phyloP scores from a whole-genome alignment of 2,797 vertebrate genomes.

The Todus mexicanus region DNA sequence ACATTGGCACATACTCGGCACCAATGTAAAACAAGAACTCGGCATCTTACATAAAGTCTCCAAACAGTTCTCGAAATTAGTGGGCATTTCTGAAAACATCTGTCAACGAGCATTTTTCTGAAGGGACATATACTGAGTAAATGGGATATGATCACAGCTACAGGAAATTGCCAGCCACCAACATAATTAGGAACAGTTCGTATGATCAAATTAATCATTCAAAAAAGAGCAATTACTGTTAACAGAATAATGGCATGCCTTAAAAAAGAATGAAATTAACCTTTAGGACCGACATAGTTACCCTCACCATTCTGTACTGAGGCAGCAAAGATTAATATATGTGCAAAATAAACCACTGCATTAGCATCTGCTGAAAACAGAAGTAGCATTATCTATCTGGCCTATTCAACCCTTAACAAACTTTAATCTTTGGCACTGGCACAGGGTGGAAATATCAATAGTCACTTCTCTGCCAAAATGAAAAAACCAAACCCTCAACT shows the following conservation, averaged over 20 bases:
- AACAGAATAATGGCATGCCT: slow-evolving; percentile 59
- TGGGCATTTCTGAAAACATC: neutral
- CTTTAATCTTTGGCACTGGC: slow-evolving; percentile 25
- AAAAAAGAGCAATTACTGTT: slow-evolving; percentile 63
- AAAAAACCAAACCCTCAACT: neutral
- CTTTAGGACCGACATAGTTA: slow-evolving; percentile 28
- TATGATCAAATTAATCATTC: slow-evolving; percentile 62
- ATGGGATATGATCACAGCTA: slow-evolving; percentile 41
- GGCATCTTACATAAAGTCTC: neutral
- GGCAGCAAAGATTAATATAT: slow-evolving; percentile 55
- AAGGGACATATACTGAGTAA: neutral
- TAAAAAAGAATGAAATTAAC: slow-evolving; percentile 67
- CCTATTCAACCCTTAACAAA: slow-evolving; percentile 44
- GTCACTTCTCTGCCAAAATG: slow-evolving; percentile 11
- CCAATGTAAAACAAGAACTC: neutral
- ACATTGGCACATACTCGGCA: neutral
- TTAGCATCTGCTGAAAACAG: slow-evolving; percentile 46
- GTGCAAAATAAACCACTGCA: slow-evolving; percentile 43
- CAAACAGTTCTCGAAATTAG: neutral
- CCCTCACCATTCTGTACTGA: slow-evolving; percentile 23
- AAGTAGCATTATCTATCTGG: slow-evolving; percentile 47
- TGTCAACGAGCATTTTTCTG: neutral
- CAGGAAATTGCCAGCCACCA: slow-evolving; percentile 61
- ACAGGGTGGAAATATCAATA: slow-evolving; percentile 6
- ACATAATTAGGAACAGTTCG: slow-evolving; percentile 60